Percentiles rank a stretch among this genome's conserved stretches.
Evolutionary conservation across 2,113 vertebrate genomes (phyloP).

Genomic region (Drymodes brunneopygia): DNA sequence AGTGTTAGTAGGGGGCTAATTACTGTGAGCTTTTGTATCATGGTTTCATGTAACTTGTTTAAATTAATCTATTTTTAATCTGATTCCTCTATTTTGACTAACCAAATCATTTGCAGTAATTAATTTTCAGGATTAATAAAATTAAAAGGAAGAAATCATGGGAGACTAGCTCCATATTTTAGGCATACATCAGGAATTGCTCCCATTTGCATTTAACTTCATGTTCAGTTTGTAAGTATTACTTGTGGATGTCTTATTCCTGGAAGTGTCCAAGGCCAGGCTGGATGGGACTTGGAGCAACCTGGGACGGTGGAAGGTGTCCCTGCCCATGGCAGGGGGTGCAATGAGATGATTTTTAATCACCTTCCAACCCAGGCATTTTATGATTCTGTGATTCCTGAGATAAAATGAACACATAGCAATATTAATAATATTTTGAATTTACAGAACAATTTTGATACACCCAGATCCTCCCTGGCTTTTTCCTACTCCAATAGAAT

Average conservation of each 20-base stretch:
- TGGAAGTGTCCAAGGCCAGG: not conserved
- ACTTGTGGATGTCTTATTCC: not conserved
- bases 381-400: not conserved
- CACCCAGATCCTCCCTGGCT: not conserved
- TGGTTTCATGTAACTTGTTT: not conserved
- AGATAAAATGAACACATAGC: not conserved
- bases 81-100: constrained; percentile 21
- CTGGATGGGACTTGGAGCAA: not conserved
- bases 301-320: not conserved
- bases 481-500: not conserved
- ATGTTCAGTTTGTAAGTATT: not conserved
- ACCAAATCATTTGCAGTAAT: constrained; percentile 15
- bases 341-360: not conserved
- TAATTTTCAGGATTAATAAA: constrained; percentile 22
- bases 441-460: not conserved
- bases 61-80: constrained; percentile 5
- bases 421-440: not conserved
- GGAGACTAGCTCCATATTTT: not conserved
- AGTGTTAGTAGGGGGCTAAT: not conserved
- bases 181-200: not conserved
- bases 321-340: not conserved
- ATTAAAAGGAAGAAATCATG: not conserved
- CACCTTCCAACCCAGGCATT: not conserved
- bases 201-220: not conserved
- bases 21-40: not conserved